phyloP scores from a whole-genome alignment of 2,113 vertebrate genomes.

The Willisornis vidua region DNA sequence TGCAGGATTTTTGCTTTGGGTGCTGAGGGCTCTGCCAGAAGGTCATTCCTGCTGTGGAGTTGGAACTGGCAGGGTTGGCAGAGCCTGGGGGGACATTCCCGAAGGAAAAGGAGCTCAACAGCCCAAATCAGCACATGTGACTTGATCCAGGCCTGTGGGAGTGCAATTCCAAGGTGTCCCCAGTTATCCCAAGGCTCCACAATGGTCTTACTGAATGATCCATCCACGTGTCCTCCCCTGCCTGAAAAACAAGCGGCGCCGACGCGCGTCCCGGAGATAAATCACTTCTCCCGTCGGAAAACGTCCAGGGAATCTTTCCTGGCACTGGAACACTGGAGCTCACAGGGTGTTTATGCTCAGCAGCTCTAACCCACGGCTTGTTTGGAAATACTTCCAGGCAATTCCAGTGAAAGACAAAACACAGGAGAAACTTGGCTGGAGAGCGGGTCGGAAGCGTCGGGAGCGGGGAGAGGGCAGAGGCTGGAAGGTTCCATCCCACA shows the following conservation, averaged over 20 bases:
- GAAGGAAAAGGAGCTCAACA: not conserved
- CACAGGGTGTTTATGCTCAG: not conserved
- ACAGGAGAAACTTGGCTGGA: not conserved
- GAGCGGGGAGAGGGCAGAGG: not conserved
- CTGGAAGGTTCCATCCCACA: rapidly evolving
- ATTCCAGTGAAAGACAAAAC: not conserved
- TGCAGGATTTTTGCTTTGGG: no score
- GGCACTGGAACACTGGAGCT: not conserved
- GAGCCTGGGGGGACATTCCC: not conserved
- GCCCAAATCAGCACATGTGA: not conserved
- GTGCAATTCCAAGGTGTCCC: not conserved
- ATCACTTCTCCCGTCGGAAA: not conserved
- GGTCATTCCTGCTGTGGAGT: not conserved
- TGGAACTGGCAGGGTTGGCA: not conserved
- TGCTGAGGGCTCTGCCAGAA: rapidly evolving
- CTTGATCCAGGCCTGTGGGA: rapidly evolving
- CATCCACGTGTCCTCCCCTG: rapidly evolving
- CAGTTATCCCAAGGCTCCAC: rapidly evolving
- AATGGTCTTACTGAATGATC: rapidly evolving
- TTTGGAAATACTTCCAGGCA: not conserved
- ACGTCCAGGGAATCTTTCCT: not conserved
- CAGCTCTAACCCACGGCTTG: not conserved
- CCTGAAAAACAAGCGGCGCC: rapidly evolving
- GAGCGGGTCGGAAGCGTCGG: rapidly evolving
- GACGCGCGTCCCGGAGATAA: rapidly evolving